These are phyloP conservation scores for Porites evermanni DNA, from an alignment of 92 coral and sea anemone genomes.

Conservation along the genomic window DNA sequence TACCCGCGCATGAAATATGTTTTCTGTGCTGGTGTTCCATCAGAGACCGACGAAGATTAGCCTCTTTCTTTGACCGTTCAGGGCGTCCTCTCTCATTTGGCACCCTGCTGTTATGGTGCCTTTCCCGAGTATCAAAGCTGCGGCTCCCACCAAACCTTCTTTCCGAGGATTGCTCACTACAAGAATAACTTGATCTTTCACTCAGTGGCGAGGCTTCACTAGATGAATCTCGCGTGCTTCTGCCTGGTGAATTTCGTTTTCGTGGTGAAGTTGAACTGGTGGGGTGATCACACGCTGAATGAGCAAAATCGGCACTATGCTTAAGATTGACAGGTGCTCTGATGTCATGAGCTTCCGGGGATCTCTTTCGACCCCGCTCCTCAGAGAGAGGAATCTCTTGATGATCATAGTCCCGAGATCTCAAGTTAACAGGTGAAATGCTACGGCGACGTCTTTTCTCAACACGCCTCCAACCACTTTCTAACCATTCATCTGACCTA, in stretches of 20 bases:
- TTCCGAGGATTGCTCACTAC: neutral
- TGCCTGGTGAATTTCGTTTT: neutral
- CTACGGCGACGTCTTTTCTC: neutral
- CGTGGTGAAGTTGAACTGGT: neutral
- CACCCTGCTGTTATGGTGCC: neutral
- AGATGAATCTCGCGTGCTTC: neutral
- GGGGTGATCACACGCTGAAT: neutral
- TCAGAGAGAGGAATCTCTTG: neutral
- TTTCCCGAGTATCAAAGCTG: neutral
- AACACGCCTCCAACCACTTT: neutral
- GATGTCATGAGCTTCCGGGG: neutral
- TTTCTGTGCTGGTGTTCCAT: conserved; percentile 28
- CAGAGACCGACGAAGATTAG: conserved; percentile 35
- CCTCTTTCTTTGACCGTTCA: neutral
- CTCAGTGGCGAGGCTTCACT: conserved; percentile 2
- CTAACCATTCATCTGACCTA: conserved; percentile 31
- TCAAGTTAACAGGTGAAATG: conserved; percentile 1
- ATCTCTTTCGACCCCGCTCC: neutral
- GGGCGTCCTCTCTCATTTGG: neutral
- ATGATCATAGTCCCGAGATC: neutral
- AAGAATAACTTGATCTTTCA: conserved; percentile 19
- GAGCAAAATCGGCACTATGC: neutral
- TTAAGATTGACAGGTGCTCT: neutral
- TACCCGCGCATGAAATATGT: neutral
- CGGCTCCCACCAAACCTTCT: neutral